A percentile compares a stretch with the other conserved stretches of the same genome.
Conservation (phyloP, 2,113 vertebrate genomes). For the Chaetorhynchus papuensis region DNA sequence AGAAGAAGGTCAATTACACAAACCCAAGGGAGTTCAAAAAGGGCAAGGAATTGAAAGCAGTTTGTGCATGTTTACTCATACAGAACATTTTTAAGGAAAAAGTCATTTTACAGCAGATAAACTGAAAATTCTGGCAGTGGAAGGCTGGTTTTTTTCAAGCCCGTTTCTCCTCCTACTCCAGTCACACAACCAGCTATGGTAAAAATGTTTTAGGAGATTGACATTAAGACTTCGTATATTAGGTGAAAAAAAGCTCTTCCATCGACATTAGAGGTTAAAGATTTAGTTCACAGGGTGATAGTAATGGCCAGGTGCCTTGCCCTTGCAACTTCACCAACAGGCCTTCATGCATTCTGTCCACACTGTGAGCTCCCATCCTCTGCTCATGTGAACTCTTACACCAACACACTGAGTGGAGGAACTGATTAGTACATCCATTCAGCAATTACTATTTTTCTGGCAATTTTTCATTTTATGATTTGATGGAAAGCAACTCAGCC, state of each 20-base stretch:
- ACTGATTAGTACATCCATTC: neutral
- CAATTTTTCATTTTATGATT: neutral
- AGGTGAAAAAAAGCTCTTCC: neutral
- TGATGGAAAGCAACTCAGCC: neutral
- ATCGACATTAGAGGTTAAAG: neutral
- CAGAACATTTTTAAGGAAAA: neutral
- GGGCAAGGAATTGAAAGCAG: neutral
- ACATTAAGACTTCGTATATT: neutral
- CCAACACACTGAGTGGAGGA: accelerated
- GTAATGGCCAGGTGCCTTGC: neutral
- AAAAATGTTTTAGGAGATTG: neutral
- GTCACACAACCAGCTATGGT: neutral
- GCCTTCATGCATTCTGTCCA: neutral
- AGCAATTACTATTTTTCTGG: neutral
- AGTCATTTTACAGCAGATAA: neutral
- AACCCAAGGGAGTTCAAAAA: neutral
- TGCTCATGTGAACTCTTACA: neutral
- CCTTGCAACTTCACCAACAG: neutral
- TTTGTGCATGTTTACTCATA: neutral
- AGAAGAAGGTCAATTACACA: neutral
- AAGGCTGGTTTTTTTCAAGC: neutral
- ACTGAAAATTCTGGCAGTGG: neutral
- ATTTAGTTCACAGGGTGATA: neutral
- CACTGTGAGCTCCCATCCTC: accelerated
- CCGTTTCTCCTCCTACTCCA: neutral